These are phyloP conservation scores for Helostoma temminkii DNA, from an alignment of 2,797 vertebrate species.

Conservation along the genomic window DNA sequence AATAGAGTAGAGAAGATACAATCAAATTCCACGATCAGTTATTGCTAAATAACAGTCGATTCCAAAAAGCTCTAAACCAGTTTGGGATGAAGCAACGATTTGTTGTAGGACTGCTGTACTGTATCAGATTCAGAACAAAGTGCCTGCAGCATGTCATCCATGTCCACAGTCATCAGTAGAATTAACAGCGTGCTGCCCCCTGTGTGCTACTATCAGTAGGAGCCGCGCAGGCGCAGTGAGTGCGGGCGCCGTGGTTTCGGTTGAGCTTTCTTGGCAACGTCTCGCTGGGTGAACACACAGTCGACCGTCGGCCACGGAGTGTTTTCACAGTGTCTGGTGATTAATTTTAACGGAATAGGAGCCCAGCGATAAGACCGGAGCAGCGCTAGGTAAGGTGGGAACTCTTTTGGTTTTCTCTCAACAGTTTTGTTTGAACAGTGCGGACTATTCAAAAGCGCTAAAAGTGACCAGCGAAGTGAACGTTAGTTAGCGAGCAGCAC, in stretches of 20 bases:
- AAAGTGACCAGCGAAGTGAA: conserved; percentile 78
- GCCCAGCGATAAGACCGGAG: conserved; percentile 34
- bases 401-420: conserved; percentile 13
- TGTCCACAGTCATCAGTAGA: background rate
- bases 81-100: background rate
- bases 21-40: background rate
- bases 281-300: conserved; percentile 69
- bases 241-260: conserved; percentile 84
- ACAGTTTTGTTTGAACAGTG: conserved; percentile 49
- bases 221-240: conserved; percentile 76
- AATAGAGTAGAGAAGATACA: no score
- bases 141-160: background rate
- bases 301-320: conserved; percentile 53
- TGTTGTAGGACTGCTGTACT: no score
- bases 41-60: background rate
- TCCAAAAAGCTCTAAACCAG: background rate
- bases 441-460: conserved; percentile 66
- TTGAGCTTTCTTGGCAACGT: conserved; percentile 83
- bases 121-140: background rate
- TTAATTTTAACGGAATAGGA: conserved; percentile 68
- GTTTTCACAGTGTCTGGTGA: conserved; percentile 63
- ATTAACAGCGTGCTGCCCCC: conserved; percentile 44
- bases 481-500: conserved; percentile 63
- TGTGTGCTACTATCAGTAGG: conserved; percentile 71
- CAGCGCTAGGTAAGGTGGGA: conserved; percentile 60